Base-by-base conservation (phyloP, 2,797 vertebrate genomes). In the Knipowitschia caucasica region DNA sequence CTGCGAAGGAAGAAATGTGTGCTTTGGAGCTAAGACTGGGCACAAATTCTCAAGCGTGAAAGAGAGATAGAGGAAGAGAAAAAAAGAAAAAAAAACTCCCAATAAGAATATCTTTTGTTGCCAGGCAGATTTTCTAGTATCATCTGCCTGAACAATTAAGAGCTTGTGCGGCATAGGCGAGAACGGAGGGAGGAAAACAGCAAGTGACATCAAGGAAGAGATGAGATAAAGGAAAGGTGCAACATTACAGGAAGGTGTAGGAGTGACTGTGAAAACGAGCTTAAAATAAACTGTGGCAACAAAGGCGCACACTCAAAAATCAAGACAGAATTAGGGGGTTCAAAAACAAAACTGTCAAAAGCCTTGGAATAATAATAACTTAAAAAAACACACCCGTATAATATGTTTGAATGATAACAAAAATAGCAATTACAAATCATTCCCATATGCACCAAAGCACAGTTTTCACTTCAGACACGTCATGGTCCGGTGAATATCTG, bases 211-310 rank as follows among this genome's bases (percentile, higher is more conserved):
- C 46, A 33, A 49, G 46, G 29, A 56, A 42, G 64, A 3, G 56
- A 18, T 57, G 59, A 64, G 67, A 64, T 61, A 60, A 38, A 64
- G 65, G 64, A 65, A 62, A 14, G 31, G 65, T 43, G 57, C 24
- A 40, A 21, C 65, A 57, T 7, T 39, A 47, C 17, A 50, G 51
- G 46, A 59, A 59, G 58, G 64, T 57, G 59, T 34, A 5, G 42
- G 31, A 57, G 56, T 15, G 27, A 62, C 53, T 44, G 55, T 44
- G 29, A 52, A 52, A 63, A 56, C 64, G 53, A 40, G 68, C 56
- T 78, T 68, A 70, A 66, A 81, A 78, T 69, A 69, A 75, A 64
- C 9, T 12, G 36, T 5, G 15, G 31, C 0, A 45, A 27, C 53
- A 33, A 31, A 38, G 33, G 34, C 21, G 17, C 11, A 51, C 66